phyloP scores from a whole-genome alignment of 2,797 vertebrate species.

The Phoxinus dragarum region DNA sequence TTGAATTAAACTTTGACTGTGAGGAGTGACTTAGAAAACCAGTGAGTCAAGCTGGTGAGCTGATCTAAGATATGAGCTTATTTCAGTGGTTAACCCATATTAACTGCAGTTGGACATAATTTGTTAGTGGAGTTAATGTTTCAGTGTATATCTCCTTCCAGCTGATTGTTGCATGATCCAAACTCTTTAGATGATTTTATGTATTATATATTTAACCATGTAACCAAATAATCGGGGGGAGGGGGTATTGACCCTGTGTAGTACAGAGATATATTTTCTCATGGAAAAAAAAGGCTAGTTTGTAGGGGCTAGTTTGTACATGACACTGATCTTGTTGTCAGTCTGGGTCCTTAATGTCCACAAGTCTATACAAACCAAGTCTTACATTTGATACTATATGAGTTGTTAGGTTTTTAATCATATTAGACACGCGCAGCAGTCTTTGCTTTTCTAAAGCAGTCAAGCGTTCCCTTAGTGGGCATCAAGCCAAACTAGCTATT shows the following conservation, averaged over 20 bases:
- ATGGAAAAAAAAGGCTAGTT: not conserved
- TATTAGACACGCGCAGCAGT: not conserved
- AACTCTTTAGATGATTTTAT: not conserved
- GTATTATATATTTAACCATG: too few species aligned
- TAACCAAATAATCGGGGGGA: not conserved
- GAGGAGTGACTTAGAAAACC: constrained; percentile 12
- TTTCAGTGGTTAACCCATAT: constrained; percentile 17
- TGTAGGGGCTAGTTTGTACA: not conserved
- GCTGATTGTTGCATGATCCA: not conserved
- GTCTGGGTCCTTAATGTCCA: not conserved
- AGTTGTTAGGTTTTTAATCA: not conserved
- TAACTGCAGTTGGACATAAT: not conserved
- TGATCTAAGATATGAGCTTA: not conserved
- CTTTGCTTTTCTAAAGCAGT: constrained; percentile 69
- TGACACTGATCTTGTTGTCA: not conserved
- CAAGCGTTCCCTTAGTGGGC: constrained; percentile 75
- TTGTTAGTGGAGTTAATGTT: constrained; percentile 21
- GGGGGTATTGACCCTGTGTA: not conserved
- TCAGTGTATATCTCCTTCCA: not conserved
- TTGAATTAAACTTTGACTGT: constrained; percentile 25
- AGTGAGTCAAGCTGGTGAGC: not conserved
- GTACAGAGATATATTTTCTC: not conserved
- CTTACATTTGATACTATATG: not conserved
- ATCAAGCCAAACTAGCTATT: constrained; percentile 77
- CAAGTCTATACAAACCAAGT: not conserved